Evolutionary conservation across 2,888 invertebrate species (phyloP), one percentile per base, ranked within the genome.

Genomic region (Eretmocerus hayati): DNA sequence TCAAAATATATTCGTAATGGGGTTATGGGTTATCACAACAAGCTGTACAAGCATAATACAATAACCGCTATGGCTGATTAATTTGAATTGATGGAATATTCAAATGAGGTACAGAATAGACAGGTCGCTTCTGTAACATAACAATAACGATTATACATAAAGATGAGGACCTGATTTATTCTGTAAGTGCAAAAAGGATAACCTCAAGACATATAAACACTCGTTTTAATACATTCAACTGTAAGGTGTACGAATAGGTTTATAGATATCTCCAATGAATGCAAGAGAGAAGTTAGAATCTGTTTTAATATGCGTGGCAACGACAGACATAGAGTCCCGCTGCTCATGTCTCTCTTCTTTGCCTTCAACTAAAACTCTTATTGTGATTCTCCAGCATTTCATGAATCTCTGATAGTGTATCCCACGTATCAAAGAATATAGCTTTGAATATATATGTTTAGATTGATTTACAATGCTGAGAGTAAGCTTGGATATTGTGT

Each of bases 391-490:
- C 37, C 41, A 16, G 51, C 44, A 52, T 55, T 60, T 62, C 60
- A 63, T 56, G 54, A 55, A 35, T 58, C 50, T 54, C 55, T 59
- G 61, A 59, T 58, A 53, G 58, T 61, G 62, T 62, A n/a, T n/a
- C n/a, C 57, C 61, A 57, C 58, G 56, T 60, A 62, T 64, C 59
- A 59, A 57, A 21, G 63, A 66, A 66, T 65, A 62, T 65, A 62
- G 62, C 59, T 64, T 64, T 62, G 63, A 66, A 67, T 68, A n/a
- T n/a, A n/a, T n/a, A 63, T 55, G 61, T 67, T 69, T 63, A 62
- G 67, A 67, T 67, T 60, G 59, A 67, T 68, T 66, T 63, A 59
- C 59, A 50, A 54, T 53, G 47, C 32, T 21, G 36, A 61, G 55
- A 6, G 4, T 19, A 2, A n/a, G 11, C 26, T 9, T 16, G 21